These are phyloP conservation scores for Percopsis transmontana DNA, from an alignment of 2,113 vertebrate genomes.

Conservation along the genomic window DNA sequence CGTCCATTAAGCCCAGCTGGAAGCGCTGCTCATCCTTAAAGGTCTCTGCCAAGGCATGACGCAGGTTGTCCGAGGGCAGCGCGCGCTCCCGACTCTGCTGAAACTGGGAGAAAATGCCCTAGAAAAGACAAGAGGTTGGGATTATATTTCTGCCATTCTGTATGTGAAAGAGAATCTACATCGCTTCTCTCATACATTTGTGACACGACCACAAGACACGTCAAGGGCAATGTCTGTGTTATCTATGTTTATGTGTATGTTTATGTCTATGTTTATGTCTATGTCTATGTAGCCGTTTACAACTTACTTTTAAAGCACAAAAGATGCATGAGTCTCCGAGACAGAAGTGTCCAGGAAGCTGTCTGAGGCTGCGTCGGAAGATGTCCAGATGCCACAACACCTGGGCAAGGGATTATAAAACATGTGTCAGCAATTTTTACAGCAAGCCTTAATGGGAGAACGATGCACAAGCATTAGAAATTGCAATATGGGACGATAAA, in stretches of 20 bases:
- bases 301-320: conserved; percentile 93
- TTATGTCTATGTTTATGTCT: no score
- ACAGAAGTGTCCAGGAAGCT: conserved; percentile 91
- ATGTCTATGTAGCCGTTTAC: neutral
- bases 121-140: no score
- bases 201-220: neutral
- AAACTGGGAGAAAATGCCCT: conserved; percentile 93
- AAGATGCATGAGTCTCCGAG: conserved; percentile 96
- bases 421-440: neutral
- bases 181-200: no score
- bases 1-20: conserved; percentile 97
- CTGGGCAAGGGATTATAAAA: conserved; percentile 60
- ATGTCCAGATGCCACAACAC: conserved; percentile 98
- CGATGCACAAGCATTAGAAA: no score
- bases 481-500: no score
- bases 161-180: no score
- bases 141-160: no score
- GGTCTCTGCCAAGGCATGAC: conserved; percentile 92
- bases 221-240: no score
- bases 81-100: conserved; percentile 95
- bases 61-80: conserved; percentile 92
- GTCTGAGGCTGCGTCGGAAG: conserved; percentile 93
- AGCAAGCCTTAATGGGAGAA: neutral
- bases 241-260: no score
- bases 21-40: conserved; percentile 98